phyloP scores from a whole-genome alignment of 2,113 vertebrate genomes.

The Laterallus jamaicensis region DNA sequence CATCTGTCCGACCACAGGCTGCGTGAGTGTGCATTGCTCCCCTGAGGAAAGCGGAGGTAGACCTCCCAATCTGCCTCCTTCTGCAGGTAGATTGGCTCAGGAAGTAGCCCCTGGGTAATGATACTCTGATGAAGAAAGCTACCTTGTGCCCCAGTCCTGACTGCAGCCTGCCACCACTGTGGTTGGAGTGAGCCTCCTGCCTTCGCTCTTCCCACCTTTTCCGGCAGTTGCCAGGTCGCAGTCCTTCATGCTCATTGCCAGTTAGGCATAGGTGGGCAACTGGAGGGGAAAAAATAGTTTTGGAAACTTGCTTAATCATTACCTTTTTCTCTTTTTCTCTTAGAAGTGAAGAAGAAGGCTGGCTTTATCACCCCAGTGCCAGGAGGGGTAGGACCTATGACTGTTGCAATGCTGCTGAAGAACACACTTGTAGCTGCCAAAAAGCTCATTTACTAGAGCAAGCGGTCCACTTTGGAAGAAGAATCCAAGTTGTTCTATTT shows the following conservation, averaged over 20 bases:
- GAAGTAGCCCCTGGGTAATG: not conserved
- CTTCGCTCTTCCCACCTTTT: not conserved
- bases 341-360: slow-evolving; percentile 91
- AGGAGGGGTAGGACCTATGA: slow-evolving; percentile 91
- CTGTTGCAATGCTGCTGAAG: slow-evolving; percentile 90
- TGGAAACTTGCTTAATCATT: not conserved
- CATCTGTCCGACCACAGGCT: not conserved
- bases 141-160: fast-evolving
- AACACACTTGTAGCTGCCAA: slow-evolving; percentile 87
- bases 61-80: not conserved
- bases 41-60: not conserved
- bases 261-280: fast-evolving
- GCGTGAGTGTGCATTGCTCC: not conserved
- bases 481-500: slow-evolving; percentile 18
- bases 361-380: slow-evolving; percentile 90
- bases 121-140: not conserved
- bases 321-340: slow-evolving; percentile 47
- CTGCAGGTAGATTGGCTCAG: not conserved
- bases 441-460: slow-evolving; percentile 79
- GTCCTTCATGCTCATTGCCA: not conserved
- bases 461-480: not conserved
- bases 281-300: not conserved
- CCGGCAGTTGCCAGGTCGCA: not conserved
- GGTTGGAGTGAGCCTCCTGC: not conserved
- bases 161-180: fast-evolving